These are phyloP conservation scores for Homarus gammarus DNA, from an alignment of 2,888 invertebrate species.

Conservation along the genomic window DNA sequence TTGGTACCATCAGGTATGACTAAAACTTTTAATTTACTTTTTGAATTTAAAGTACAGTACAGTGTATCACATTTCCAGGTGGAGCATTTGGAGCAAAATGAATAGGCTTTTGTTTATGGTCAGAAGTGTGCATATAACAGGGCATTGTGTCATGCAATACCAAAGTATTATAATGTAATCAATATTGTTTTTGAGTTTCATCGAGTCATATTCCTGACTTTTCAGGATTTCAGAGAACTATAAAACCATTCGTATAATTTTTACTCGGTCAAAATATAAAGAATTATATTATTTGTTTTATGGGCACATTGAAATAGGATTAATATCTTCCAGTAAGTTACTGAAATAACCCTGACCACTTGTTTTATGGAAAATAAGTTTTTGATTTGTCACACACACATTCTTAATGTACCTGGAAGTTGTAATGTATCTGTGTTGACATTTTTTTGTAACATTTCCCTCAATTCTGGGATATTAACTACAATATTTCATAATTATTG, in stretches of 20 bases:
- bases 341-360: neutral
- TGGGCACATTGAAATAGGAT: neutral
- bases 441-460: neutral
- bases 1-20: neutral
- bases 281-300: neutral
- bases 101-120: neutral
- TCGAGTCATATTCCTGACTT: neutral
- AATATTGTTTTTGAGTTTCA: neutral
- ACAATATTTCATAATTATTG: slow-evolving; percentile 12
- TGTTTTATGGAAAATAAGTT: neutral
- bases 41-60: neutral
- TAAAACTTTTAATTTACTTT: neutral
- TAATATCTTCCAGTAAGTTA: neutral
- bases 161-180: neutral
- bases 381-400: neutral
- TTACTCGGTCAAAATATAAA: neutral
- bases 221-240: neutral
- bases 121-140: neutral
- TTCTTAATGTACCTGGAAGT: neutral
- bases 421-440: neutral
- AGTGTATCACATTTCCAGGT: neutral
- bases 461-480: neutral
- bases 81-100: neutral
- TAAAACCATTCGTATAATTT: neutral
- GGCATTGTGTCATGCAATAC: neutral